A percentile compares a stretch with the other conserved stretches of the same genome.
These are phyloP conservation scores for Nansenia antarctica DNA, from an alignment of 2,113 vertebrate genomes.

Conservation along the genomic window DNA sequence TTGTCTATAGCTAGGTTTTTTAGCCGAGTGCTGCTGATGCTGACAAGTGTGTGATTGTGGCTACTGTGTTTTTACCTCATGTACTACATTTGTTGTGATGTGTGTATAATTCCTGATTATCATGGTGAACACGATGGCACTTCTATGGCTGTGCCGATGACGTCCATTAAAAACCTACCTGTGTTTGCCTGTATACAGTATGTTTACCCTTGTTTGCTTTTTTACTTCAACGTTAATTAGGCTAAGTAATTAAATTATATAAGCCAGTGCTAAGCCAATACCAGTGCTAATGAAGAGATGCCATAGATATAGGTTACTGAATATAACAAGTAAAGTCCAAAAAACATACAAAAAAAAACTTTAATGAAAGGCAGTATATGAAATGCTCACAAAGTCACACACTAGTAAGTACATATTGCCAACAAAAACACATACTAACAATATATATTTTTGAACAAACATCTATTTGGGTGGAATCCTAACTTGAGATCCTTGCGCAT, in stretches of 20 bases:
- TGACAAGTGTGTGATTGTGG: background rate
- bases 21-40: too few species aligned
- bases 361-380: slow-evolving; percentile 55
- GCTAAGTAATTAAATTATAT: too few species aligned
- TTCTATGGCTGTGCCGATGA: background rate
- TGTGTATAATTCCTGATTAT: background rate
- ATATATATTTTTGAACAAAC: slow-evolving; percentile 37
- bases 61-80: background rate
- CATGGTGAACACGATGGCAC: background rate
- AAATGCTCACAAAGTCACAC: slow-evolving; percentile 45
- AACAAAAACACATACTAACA: slow-evolving; percentile 42
- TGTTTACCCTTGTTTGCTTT: background rate
- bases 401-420: slow-evolving; percentile 20
- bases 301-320: background rate
- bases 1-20: too few species aligned
- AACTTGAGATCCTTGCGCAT: too few species aligned
- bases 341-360: slow-evolving; percentile 27
- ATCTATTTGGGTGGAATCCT: too few species aligned
- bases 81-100: slow-evolving; percentile 1
- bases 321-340: background rate
- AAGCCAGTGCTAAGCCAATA: too few species aligned
- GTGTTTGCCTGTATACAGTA: background rate
- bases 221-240: too few species aligned
- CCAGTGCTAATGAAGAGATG: too few species aligned
- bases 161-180: background rate